Conservation (phyloP, 2,113 vertebrate genomes). For the Bufo gargarizans region DNA sequence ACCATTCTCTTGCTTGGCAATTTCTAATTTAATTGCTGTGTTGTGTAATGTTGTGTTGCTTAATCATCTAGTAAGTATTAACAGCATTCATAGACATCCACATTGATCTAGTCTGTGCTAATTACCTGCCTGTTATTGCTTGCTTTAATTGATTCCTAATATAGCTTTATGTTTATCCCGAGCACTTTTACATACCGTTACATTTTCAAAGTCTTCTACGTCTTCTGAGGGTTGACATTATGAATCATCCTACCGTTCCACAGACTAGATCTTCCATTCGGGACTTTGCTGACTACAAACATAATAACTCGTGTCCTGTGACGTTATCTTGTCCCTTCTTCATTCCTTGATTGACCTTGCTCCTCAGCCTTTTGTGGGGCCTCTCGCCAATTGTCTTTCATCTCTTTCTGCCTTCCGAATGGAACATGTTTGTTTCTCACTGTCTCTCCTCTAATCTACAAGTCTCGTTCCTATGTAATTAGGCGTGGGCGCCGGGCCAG, state of each 20-base stretch:
- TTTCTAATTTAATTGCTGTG: slow-evolving; percentile 3
- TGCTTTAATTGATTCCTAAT: slow-evolving; percentile 19
- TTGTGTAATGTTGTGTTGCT: background rate
- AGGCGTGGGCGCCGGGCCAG: slow-evolving; percentile 53
- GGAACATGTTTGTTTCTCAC: slow-evolving; percentile 44
- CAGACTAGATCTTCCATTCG: background rate
- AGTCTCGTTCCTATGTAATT: slow-evolving; percentile 54
- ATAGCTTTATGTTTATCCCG: background rate
- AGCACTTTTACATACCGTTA: background rate
- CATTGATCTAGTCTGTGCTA: background rate
- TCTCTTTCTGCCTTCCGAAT: slow-evolving; percentile 27
- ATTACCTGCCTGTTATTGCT: slow-evolving; percentile 26
- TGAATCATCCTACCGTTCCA: background rate
- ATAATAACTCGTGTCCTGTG: background rate
- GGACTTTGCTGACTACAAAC: background rate
- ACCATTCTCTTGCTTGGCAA: background rate
- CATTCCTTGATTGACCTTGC: background rate
- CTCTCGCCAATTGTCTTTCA: slow-evolving; percentile 28
- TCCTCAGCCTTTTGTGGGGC: background rate
- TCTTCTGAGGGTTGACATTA: background rate
- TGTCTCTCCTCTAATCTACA: slow-evolving; percentile 51
- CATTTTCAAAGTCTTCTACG: background rate
- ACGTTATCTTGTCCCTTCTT: slow-evolving; percentile 1
- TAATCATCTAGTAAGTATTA: slow-evolving; percentile 27
- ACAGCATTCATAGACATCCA: background rate